Conservation (phyloP, 2,888 invertebrate species). For the Limnephilus marmoratus region DNA sequence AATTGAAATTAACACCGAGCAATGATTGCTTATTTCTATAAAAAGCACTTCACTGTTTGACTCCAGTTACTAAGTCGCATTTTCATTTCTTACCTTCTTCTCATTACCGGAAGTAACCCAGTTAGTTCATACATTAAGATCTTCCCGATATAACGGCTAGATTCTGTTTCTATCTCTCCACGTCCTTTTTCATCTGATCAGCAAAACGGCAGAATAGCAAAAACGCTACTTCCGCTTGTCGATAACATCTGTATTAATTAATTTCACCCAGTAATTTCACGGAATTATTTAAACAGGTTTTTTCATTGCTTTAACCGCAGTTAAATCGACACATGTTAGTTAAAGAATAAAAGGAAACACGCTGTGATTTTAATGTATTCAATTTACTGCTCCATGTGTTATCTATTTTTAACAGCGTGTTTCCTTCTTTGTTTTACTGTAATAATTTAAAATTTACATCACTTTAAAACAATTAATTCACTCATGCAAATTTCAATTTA, state of each 20-base stretch:
- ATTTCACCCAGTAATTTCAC: constrained; percentile 50
- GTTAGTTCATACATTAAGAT: constrained; percentile 35
- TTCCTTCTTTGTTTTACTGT: not conserved
- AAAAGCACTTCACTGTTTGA: not conserved
- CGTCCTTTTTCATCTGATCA: not conserved
- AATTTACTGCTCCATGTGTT: not conserved
- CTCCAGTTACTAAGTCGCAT: not conserved
- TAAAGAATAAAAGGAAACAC: not conserved
- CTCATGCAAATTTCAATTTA: not conserved
- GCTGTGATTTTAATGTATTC: constrained; percentile 5
- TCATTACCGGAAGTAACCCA: constrained; percentile 13
- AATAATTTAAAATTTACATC: not conserved
- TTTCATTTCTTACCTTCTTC: not conserved
- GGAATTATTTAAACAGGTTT: constrained; percentile 10
- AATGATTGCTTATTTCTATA: not conserved
- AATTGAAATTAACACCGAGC: not conserved
- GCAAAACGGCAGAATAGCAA: not conserved
- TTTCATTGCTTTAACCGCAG: not conserved
- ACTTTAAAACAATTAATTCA: not conserved
- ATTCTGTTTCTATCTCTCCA: not conserved
- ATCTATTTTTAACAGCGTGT: not conserved
- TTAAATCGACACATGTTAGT: not conserved
- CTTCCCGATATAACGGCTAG: constrained; percentile 17
- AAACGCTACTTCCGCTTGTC: constrained; percentile 35
- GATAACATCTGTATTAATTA: constrained; percentile 44